A percentile compares a stretch with the other conserved stretches of the same genome.
These are phyloP conservation scores for Eulemur mongoz DNA, from an alignment of 2,797 vertebrate genomes.

Conservation along the genomic window DNA sequence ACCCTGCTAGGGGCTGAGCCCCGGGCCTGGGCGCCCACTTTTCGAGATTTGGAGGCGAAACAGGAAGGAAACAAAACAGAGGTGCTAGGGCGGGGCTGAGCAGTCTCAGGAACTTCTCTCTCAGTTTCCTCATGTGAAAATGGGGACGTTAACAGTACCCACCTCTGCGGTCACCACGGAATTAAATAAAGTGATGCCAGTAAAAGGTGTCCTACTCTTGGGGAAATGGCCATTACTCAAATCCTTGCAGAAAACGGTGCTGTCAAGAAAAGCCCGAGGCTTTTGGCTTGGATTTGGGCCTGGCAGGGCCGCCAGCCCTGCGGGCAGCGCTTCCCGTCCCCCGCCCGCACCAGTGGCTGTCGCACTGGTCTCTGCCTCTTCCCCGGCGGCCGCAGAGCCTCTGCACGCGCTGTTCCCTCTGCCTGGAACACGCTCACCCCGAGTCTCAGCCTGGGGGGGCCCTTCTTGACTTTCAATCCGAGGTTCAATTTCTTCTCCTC, in stretches of 20 bases:
- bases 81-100: not conserved
- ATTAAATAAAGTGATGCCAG: not conserved
- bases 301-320: not conserved
- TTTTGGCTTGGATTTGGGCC: not conserved
- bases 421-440: not conserved
- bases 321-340: accelerated
- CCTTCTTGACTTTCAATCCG: not conserved
- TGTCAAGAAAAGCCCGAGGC: not conserved
- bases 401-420: not conserved
- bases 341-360: not conserved
- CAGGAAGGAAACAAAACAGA: too few species aligned
- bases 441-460: too few species aligned
- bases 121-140: not conserved
- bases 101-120: not conserved
- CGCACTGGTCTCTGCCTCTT: accelerated
- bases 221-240: not conserved
- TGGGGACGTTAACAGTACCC: not conserved
- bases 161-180: not conserved
- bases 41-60: not conserved
- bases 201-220: accelerated
- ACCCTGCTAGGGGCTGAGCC: accelerated
- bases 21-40: not conserved
- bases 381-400: not conserved
- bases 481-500: not conserved
- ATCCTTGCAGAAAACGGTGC: not conserved